Conservation (phyloP, 2,797 vertebrate species). For the Pantherophis alleghaniensis region DNA sequence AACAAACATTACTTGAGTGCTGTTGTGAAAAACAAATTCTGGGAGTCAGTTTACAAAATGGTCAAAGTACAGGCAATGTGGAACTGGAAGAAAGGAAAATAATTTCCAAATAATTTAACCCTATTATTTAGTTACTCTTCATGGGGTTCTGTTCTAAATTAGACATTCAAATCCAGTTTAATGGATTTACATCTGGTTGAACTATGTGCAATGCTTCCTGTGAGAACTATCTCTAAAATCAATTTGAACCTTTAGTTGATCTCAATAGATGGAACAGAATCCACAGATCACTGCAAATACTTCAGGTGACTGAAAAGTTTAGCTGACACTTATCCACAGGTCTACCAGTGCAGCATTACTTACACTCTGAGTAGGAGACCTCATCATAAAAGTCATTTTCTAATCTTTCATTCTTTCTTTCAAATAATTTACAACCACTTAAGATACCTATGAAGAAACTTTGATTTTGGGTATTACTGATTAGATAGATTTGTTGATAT, state of each 20-base stretch:
- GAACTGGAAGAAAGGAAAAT: background rate
- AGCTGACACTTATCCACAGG: background rate
- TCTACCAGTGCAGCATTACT: background rate
- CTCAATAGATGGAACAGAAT: background rate
- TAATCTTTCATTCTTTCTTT: background rate
- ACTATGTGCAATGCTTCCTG: background rate
- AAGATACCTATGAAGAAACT: background rate
- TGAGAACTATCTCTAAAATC: background rate
- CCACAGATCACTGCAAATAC: background rate
- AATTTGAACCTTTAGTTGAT: background rate
- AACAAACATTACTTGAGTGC: background rate
- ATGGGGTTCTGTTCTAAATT: background rate
- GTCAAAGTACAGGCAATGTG: background rate
- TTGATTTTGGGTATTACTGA: no score
- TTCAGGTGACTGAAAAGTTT: background rate
- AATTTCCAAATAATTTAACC: background rate
- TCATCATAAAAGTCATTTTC: background rate
- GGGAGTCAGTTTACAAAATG: background rate
- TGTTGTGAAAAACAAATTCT: background rate
- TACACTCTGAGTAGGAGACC: background rate
- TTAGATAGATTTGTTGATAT: no score
- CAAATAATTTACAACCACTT: background rate
- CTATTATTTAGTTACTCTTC: background rate
- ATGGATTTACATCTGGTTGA: background rate
- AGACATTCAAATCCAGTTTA: background rate